Base-by-base conservation (phyloP, 1,140 invertebrate species). In the Drosophila micromelanica region DNA sequence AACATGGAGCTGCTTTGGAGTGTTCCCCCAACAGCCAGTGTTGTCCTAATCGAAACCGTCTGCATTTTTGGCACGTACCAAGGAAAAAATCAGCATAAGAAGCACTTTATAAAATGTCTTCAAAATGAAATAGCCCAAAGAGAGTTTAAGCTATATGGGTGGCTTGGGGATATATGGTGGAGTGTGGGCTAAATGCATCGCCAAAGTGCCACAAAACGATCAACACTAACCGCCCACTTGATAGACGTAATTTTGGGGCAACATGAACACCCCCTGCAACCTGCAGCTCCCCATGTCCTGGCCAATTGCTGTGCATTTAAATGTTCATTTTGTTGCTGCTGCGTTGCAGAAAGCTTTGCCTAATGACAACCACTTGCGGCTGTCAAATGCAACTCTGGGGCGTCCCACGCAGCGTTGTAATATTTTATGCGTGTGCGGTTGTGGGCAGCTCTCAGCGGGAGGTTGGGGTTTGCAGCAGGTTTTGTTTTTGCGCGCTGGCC, bases 351-450 rank as follows among this genome's bases (percentile, higher is more conserved):
- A 61, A 70, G 67, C 69, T 72, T 73, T 45, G 65, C 65, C 71
- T 86, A 86, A 86, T 86, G 82, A 86, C 78, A 86, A 87, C 82
- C 82, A 86, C 82, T 86, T 86, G 84, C 82, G 82, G 84, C 82
- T 87, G 82, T 89, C 84, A 86, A 82, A 87, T 86, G 84, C 82
- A 86, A 87, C 84, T 68, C 78, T 82, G 78, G 68, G 62, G 57
- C 63, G 67, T 69, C 54, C 59, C 72, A 74, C 75, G 75, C 78
- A 78, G 78, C 43, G 82, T 65, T 86, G 74, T 87, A 78, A 86
- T 87, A 81, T 87, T 81, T 86, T 86, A 86, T 82, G 82, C 57
- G 75, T 62, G 35, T 49, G 78, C 49, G 46, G 61, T 48, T 45
- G 37, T 6, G 40, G 35, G 23, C 27, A 12, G 42, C 20, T 12